A percentile compares a stretch with the other conserved stretches of the same genome.
phyloP scores from a whole-genome alignment of 2,888 invertebrate species.

The Pediacus dermestoides region DNA sequence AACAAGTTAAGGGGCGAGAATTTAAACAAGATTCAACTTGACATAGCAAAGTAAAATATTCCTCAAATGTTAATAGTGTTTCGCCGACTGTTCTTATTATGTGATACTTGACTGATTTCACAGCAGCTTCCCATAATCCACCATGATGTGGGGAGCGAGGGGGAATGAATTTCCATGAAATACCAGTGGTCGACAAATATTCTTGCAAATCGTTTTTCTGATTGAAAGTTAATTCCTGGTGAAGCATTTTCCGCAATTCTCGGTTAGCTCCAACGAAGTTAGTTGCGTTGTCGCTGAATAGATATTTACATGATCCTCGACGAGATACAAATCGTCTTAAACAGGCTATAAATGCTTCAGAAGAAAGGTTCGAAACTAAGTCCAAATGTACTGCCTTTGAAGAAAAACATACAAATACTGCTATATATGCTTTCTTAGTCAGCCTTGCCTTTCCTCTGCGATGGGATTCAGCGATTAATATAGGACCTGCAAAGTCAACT shows the following conservation, averaged over 20 bases:
- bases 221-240: too few relatives aligned
- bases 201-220: constrained; percentile 2
- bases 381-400: constrained; percentile 25
- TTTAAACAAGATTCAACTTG: constrained; percentile 32
- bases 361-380: constrained; percentile 17
- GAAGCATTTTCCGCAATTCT: constrained; percentile 13
- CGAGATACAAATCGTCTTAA: constrained; percentile 23
- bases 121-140: too few relatives aligned
- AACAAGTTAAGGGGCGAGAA: constrained; percentile 27
- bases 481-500: constrained; percentile 26
- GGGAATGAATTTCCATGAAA: too few relatives aligned
- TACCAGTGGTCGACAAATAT: constrained; percentile 8
- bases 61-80: too few relatives aligned
- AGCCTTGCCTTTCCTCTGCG: constrained; percentile 11
- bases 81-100: too few relatives aligned
- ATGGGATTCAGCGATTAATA: constrained; percentile 13
- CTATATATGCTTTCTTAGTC: constrained; percentile 15
- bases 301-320: constrained; percentile 11
- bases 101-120: too few relatives aligned
- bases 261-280: constrained; percentile 24
- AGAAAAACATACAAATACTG: too few relatives aligned
- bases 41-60: constrained; percentile 28
- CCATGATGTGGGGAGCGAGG: too few relatives aligned
- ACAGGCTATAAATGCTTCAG: constrained; percentile 21
- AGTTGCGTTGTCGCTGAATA: constrained; percentile 25